phyloP scores from a whole-genome alignment of 2,113 vertebrate genomes.

The Caloenas nicobarica region DNA sequence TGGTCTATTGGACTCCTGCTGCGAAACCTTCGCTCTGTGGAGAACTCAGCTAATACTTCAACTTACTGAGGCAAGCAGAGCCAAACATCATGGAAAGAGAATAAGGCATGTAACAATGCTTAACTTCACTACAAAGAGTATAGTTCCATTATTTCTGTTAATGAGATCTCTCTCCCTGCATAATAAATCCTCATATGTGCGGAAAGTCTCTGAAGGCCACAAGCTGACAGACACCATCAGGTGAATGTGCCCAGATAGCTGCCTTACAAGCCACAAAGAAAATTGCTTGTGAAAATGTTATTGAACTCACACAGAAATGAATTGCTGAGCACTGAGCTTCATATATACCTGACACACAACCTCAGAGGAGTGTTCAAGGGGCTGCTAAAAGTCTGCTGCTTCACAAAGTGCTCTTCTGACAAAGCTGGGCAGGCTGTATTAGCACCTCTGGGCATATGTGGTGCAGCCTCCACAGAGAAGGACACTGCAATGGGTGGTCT shows the following conservation, averaged over 20 bases:
- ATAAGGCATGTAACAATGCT: not conserved
- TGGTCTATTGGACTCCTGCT: not conserved
- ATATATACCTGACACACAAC: not conserved
- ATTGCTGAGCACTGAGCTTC: rapidly evolving
- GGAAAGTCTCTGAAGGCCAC: not conserved
- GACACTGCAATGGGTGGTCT: slow-evolving; percentile 28
- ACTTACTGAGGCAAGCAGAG: not conserved
- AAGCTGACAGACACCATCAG: not conserved
- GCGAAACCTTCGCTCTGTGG: not conserved
- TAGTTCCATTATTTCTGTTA: not conserved
- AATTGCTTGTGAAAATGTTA: not conserved
- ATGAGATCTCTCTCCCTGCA: not conserved
- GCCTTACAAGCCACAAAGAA: not conserved
- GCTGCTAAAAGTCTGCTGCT: not conserved
- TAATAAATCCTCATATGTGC: not conserved
- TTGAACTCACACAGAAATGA: not conserved
- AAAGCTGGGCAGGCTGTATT: not conserved
- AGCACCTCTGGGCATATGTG: not conserved
- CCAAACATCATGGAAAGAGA: not conserved
- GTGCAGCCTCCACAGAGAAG: not conserved
- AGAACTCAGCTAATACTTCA: not conserved
- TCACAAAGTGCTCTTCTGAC: not conserved
- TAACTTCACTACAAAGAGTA: not conserved
- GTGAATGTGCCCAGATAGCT: not conserved
- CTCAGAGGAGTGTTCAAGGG: not conserved